Conservation (phyloP, 2,797 vertebrate species). For the Jordanella pulchra region DNA sequence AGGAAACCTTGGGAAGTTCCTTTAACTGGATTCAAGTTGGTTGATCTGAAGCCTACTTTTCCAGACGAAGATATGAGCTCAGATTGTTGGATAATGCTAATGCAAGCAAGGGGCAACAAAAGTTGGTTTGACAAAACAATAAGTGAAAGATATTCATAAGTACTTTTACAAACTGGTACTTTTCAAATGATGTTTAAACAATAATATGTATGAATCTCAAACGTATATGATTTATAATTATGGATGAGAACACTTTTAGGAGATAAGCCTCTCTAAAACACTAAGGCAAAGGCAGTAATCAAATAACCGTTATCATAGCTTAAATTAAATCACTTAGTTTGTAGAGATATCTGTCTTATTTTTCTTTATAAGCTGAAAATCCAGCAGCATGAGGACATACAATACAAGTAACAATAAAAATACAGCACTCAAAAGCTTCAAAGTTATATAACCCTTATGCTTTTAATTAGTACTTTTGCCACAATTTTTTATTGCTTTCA, state of each 20-base stretch:
- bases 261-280: not conserved
- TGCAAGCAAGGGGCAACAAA: not conserved
- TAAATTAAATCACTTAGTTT: conserved; percentile 48
- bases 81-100: not conserved
- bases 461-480: conserved; percentile 47
- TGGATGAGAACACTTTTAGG: not conserved
- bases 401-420: conserved; percentile 35
- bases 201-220: not conserved
- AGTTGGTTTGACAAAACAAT: not conserved
- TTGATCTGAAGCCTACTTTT: not conserved
- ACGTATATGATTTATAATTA: not conserved
- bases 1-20: not conserved
- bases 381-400: conserved; percentile 19
- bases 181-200: not conserved
- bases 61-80: not conserved
- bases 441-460: conserved; percentile 38
- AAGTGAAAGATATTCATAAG: not conserved
- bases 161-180: not conserved
- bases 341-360: conserved; percentile 27
- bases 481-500: conserved; percentile 41
- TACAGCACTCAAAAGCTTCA: conserved; percentile 16
- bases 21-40: not conserved
- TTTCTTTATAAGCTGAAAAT: conserved; percentile 20
- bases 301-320: conserved; percentile 26
- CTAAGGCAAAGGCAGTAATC: no score